phyloP scores from a whole-genome alignment of 2,888 invertebrate species.

The Fragum whitleyi region DNA sequence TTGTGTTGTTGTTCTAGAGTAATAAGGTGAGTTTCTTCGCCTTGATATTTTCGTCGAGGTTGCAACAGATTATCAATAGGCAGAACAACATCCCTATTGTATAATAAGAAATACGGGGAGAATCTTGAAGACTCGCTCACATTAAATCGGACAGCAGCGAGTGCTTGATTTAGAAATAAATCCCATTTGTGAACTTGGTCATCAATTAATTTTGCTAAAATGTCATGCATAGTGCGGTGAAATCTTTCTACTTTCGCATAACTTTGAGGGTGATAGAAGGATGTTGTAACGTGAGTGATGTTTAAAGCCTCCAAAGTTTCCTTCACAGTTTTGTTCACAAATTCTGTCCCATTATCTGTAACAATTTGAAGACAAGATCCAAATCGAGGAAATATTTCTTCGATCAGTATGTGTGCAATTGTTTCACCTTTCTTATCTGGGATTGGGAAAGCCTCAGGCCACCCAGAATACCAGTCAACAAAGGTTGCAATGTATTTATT shows the following conservation, averaged over 20 bases:
- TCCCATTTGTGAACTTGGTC: neutral
- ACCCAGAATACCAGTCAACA: too few species aligned
- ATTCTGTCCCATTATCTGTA: slow-evolving; percentile 37
- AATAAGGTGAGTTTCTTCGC: neutral
- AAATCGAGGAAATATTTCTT: too few species aligned
- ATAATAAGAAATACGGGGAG: slow-evolving; percentile 51
- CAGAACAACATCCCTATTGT: slow-evolving; percentile 52
- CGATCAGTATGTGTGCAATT: slow-evolving; percentile 48
- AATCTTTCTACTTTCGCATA: neutral
- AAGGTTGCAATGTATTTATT: too few species aligned
- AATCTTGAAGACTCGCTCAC: slow-evolving; percentile 45
- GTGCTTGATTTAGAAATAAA: slow-evolving; percentile 41
- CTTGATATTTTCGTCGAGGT: slow-evolving; percentile 23
- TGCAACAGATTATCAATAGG: slow-evolving; percentile 35
- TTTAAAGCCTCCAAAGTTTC: slow-evolving; percentile 38
- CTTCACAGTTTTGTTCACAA: slow-evolving; percentile 15
- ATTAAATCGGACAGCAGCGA: slow-evolving; percentile 54
- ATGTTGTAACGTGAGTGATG: slow-evolving; percentile 31
- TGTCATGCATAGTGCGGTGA: neutral
- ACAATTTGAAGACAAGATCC: too few species aligned
- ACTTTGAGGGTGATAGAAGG: neutral
- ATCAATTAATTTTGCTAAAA: slow-evolving; percentile 12
- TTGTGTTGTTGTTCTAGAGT: too few species aligned
- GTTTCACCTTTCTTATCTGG: too few species aligned
- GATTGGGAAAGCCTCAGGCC: too few species aligned